phyloP scores from a whole-genome alignment of 2,113 vertebrate species.

The Platichthys stellatus region DNA sequence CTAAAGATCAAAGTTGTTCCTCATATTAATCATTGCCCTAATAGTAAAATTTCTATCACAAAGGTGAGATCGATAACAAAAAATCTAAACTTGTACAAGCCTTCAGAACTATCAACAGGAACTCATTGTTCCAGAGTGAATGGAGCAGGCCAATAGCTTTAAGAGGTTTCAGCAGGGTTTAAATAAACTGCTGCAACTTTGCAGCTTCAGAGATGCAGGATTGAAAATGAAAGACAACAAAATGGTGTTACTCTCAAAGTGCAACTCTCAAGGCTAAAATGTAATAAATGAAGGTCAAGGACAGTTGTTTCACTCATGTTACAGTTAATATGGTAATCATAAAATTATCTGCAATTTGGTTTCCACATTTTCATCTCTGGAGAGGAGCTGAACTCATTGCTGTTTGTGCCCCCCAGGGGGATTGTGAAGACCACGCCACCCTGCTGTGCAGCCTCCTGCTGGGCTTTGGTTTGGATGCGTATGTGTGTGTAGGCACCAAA shows the following conservation, averaged over 20 bases:
- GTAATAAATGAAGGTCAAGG: neutral
- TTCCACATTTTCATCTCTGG: neutral
- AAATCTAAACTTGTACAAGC: neutral
- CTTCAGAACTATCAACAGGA: neutral
- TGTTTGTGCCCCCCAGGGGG: constrained; percentile 83
- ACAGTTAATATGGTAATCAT: neutral
- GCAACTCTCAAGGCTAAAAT: too few relatives aligned
- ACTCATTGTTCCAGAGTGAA: neutral
- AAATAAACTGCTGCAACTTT: neutral
- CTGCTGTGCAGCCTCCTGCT: constrained; percentile 95
- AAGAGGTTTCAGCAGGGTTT: constrained; percentile 1
- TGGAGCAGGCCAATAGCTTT: neutral
- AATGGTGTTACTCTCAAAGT: too few relatives aligned
- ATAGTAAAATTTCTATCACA: too few relatives aligned
- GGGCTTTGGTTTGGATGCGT: constrained; percentile 94
- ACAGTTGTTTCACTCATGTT: neutral
- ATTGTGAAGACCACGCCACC: constrained; percentile 96
- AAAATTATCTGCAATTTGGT: neutral
- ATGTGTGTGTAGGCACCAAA: constrained; percentile 97
- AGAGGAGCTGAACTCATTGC: neutral
- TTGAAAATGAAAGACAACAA: too few relatives aligned
- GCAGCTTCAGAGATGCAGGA: neutral
- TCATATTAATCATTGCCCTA: too few relatives aligned
- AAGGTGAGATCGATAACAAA: too few relatives aligned
- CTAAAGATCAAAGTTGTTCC: too few relatives aligned